Evolutionary conservation across 2,113 vertebrate species (phyloP), one percentile per base, ranked within the genome.

Genomic region (Cryptoleucopteryx plumbea): DNA sequence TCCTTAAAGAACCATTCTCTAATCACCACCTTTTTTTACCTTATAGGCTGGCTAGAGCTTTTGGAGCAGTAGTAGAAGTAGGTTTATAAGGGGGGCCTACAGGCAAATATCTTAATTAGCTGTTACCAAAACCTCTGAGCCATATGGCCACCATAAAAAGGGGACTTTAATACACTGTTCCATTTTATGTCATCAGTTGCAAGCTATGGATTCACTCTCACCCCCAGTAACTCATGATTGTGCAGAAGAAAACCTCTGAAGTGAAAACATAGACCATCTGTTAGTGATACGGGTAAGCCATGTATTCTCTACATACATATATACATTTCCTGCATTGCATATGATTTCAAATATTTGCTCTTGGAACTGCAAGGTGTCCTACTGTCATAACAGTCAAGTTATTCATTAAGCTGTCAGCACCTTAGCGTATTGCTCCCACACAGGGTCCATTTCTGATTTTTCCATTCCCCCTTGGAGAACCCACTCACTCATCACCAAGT

Each of bases 401-500:
- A 98, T 98, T 98, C 98, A 98, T 98, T 98, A 98, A 98, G 96
- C 97, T 98, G 98, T 98, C 98, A 98, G 97, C 98, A 94, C 98
- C 97, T 98, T 86, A 92, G 97, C 50, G 59, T 94, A 93, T 88
- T 96, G 98, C 98, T 98, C 97, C 96, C 96, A 97, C 82, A 89
- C 97, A 96, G 95, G 98, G 97, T 95, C 97, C 95, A 82, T 95
- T 97, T 97, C 97, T 96, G 94, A 95, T 94, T 98, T 98, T 98
- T 98, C 97, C 98, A 88, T 96, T 98, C 97, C 97, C 97, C 97
- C 84, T 83, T 71, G 55, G 97, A 98, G 97, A 96, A 97, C 96
- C 96, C 95, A 90, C 94, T 98, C 98, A 98, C 98, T 98, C 98
- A 98, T 97, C 98, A 81, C 97, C 96, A 96, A 89, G 96, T 93